These are phyloP conservation scores for Chamaetylas fuelleborni DNA, from an alignment of 2,113 vertebrate genomes.

Conservation along the genomic window DNA sequence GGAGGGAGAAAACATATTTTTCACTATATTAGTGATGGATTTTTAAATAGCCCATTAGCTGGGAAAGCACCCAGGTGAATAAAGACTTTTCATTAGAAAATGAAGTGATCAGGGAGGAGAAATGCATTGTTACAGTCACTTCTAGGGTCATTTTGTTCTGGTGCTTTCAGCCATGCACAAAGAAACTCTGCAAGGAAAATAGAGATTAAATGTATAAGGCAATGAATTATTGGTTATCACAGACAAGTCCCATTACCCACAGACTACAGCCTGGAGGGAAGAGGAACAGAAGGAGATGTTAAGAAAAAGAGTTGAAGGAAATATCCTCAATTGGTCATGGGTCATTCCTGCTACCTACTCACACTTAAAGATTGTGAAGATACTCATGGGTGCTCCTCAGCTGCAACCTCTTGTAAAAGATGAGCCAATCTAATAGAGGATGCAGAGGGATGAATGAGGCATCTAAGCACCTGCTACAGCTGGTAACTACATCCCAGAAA, in stretches of 20 bases:
- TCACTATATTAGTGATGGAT: background rate
- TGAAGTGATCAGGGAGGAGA: background rate
- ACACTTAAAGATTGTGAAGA: background rate
- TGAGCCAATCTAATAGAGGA: background rate
- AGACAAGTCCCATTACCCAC: background rate
- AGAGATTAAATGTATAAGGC: background rate
- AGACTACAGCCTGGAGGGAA: background rate
- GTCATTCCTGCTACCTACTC: background rate
- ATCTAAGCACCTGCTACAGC: background rate
- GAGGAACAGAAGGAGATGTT: background rate
- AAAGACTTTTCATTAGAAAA: background rate
- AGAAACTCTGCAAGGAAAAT: background rate
- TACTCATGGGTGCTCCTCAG: background rate
- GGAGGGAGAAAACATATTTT: background rate
- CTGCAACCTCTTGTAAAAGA: background rate
- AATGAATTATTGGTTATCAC: background rate
- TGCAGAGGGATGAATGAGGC: background rate
- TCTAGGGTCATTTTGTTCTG: background rate
- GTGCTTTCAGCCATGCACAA: background rate
- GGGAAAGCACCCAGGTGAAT: background rate
- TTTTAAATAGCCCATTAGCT: background rate
- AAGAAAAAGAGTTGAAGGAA: background rate
- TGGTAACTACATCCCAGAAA: background rate
- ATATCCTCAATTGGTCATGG: background rate
- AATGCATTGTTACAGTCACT: background rate